Evolutionary conservation across 92 coral and sea anemone genomes (phyloP).

Genomic region (Scolanthus callimorphus): DNA sequence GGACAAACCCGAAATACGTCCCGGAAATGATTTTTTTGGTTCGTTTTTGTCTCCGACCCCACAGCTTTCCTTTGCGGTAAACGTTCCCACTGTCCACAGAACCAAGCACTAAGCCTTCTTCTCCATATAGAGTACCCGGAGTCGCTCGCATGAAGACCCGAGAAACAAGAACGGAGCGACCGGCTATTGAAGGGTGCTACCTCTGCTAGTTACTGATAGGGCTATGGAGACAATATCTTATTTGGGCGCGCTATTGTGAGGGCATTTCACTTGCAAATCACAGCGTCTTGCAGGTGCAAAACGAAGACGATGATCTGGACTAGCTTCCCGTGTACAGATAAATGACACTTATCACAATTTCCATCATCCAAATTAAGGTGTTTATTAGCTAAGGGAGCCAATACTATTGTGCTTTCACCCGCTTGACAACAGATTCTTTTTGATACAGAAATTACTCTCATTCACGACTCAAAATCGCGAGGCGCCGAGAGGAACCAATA

Average conservation of each 20-base stretch:
- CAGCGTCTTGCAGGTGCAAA: conserved; percentile 73
- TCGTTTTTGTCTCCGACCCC: no score
- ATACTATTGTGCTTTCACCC: conserved; percentile 63
- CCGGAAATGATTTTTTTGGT: no score
- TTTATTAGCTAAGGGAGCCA: conserved; percentile 76
- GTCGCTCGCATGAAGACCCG: no score
- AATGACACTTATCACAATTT: conserved; percentile 80
- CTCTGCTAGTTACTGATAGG: neutral
- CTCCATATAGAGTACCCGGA: no score
- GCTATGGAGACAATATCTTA: neutral
- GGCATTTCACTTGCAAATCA: conserved; percentile 84
- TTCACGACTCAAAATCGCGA: no score
- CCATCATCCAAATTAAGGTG: conserved; percentile 71
- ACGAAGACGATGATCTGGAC: conserved; percentile 32
- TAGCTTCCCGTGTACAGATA: conserved; percentile 56
- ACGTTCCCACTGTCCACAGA: no score
- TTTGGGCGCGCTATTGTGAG: neutral
- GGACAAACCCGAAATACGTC: no score
- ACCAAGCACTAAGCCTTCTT: no score
- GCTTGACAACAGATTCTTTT: conserved; percentile 40
- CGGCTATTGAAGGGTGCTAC: no score
- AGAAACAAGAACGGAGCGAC: no score
- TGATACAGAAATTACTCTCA: conserved; percentile 1
- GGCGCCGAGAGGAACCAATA: no score
- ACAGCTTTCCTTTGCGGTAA: no score